Base-by-base conservation (phyloP, 2,888 invertebrate genomes). In the Cheilosia grossa region DNA sequence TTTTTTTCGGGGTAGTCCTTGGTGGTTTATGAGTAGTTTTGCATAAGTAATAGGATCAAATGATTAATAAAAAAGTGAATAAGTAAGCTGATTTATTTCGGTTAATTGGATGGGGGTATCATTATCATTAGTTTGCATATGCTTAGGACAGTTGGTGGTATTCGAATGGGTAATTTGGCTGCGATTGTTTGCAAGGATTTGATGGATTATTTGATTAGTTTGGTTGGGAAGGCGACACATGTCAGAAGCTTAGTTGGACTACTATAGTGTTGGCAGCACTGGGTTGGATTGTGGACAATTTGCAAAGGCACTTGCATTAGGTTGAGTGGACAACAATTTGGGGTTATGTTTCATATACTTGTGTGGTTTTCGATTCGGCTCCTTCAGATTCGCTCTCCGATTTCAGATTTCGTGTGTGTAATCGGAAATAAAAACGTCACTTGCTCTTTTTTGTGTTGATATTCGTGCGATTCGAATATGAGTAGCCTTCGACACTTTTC, bases 1-100 rank as follows among this genome's bases (percentile, higher is more conserved):
- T 85, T 75, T 27, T 33, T 27, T 27, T 27, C 27, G 27, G 37
- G 42, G 17, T 40, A 53, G 56, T 61, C 58, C 40, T 27, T 15
- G 24, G 19, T 49, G 49, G 40, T 75, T 85, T 85, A 66, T 61
- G 74, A 75, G 75, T 67, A 77, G 77, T 67, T 85, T 80, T 85
- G 85, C 85, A 81, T 85, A 85, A 81, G 75, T 85, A 85, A 85
- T 81, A 72, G 85, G 85, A 85, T 85, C 66, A 85, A 80, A 67
- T 75, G 80, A 80, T 81, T 85, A 81, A 72, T 54, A 78, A 72
- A 72, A 59, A 63, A 59, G 15, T 44, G 74, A 54, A 54, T 49
- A 66, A 40, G 21, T 81, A 81, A 77, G 66, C 56, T 49, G 85
- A 80, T 85, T 79, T 79, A 54, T 79, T 85, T 56, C 63, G n/a